Evolutionary conservation across 2,797 vertebrate species (phyloP), one percentile per base, ranked within the genome.

Genomic region (Pterois miles): DNA sequence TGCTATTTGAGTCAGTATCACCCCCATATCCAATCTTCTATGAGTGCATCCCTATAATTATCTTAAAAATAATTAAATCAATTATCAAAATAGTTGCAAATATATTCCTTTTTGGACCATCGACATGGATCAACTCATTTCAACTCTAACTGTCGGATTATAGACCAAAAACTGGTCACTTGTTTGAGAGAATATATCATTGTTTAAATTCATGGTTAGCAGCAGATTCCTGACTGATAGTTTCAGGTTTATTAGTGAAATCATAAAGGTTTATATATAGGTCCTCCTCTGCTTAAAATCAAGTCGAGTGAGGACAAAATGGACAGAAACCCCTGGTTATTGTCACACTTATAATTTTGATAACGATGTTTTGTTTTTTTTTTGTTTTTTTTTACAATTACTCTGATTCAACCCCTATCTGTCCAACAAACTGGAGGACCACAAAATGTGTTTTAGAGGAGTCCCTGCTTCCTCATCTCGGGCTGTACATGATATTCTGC

Each of bases 371-470:
- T 50, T n/a, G n/a, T n/a, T n/a, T n/a, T n/a, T n/a, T n/a, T n/a
- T n/a, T n/a, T n/a, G n/a, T n/a, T n/a, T n/a, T n/a, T n/a, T n/a
- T n/a, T n/a, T n/a, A n/a, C n/a, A 50, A 3, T 68, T 50, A 68
- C 68, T 78, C 78, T 77, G 48, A 76, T 68, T 83, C 38, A 84
- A 69, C 50, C 18, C 1, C 12, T 9, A 23, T 69, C 36, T 8
- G 46, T 65, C 36, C n/a, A 77, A n/a, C 31, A 46, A 33, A 60
- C 14, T 23, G 12, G 9, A 50, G 11, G 22, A 54, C 3, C 43
- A 27, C 27, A 52, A 25, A 34, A n/a, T 20, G 20, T 5, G 8
- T 60, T 57, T 67, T 3, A 46, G 8, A 65, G 33, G 38, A 25
- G 4, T 34, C 25, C 52, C 29, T 31, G 27, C 57, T 56, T 25